These are phyloP conservation scores for Cyphomyrus plagiostoma DNA, from an alignment of 2,113 vertebrate species.

Conservation along the genomic window DNA sequence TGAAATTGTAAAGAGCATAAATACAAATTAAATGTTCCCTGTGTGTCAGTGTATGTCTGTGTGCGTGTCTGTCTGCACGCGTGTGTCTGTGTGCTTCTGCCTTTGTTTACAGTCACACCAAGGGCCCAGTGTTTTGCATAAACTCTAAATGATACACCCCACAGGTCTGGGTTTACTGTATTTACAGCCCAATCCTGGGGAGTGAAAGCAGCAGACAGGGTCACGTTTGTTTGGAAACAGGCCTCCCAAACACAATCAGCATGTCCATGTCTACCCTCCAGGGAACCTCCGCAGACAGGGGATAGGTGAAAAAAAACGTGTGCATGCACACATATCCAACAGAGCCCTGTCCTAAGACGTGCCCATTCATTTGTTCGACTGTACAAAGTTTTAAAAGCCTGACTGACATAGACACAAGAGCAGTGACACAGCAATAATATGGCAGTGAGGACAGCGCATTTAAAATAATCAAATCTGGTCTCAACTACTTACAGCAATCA, in stretches of 20 bases:
- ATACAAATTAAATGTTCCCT: not conserved
- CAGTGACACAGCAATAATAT: not conserved
- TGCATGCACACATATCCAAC: not conserved
- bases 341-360: not conserved
- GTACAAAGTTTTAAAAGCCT: not conserved
- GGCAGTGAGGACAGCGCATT: constrained; percentile 23
- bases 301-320: not conserved
- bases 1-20: not conserved
- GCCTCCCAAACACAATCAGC: not conserved
- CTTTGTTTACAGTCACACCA: not conserved
- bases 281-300: not conserved
- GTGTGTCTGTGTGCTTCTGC: not conserved
- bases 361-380: not conserved
- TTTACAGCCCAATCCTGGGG: not conserved
- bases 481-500: constrained; percentile 1
- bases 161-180: too few species aligned
- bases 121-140: not conserved
- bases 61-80: not conserved
- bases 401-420: not conserved
- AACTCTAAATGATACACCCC: not conserved
- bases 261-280: not conserved
- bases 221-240: not conserved
- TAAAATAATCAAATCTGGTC: constrained; percentile 23
- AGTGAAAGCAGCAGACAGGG: not conserved
- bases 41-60: not conserved